A percentile compares a stretch with the other conserved stretches of the same genome.
Evolutionary conservation across 2,113 vertebrate species (phyloP).

Genomic region (Perca schrenkii): DNA sequence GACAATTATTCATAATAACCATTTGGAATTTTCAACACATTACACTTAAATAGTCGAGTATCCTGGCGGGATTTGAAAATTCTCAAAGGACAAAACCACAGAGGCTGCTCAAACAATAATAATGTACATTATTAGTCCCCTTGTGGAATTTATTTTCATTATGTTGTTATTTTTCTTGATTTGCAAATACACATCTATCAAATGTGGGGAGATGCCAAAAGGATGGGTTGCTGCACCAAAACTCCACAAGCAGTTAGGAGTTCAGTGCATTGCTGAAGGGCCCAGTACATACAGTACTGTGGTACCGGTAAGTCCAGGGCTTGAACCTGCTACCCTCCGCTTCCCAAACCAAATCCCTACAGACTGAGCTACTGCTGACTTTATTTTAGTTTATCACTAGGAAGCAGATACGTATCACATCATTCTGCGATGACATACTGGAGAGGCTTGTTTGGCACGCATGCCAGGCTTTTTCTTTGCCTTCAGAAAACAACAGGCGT

Average conservation of each 20-base stretch:
- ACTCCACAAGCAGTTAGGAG: no score
- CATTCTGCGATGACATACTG: slow-evolving; percentile 16
- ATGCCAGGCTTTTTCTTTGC: slow-evolving; percentile 33
- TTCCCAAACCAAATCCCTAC: no score
- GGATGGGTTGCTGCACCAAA: no score
- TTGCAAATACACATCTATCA: no score
- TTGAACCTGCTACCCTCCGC: no score
- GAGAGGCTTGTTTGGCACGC: slow-evolving; percentile 41
- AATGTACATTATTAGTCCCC: no score
- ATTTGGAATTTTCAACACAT: slow-evolving; percentile 18
- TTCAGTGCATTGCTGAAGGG: no score
- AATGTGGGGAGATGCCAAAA: no score
- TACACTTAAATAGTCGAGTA: not conserved
- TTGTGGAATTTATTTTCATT: no score
- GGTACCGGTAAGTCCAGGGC: no score
- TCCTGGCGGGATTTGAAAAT: not conserved
- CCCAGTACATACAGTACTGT: no score
- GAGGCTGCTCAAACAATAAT: not conserved
- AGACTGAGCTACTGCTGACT: not conserved
- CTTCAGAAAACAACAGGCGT: slow-evolving; percentile 50
- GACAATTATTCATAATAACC: slow-evolving; percentile 8
- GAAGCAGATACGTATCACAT: slow-evolving; percentile 48
- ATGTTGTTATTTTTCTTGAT: no score
- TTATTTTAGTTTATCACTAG: slow-evolving; percentile 23
- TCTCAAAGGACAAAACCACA: not conserved